Percentiles rank a stretch among this genome's conserved stretches.
Evolutionary conservation across 2,113 vertebrate species (phyloP).

Genomic region (Crotalus tigris): DNA sequence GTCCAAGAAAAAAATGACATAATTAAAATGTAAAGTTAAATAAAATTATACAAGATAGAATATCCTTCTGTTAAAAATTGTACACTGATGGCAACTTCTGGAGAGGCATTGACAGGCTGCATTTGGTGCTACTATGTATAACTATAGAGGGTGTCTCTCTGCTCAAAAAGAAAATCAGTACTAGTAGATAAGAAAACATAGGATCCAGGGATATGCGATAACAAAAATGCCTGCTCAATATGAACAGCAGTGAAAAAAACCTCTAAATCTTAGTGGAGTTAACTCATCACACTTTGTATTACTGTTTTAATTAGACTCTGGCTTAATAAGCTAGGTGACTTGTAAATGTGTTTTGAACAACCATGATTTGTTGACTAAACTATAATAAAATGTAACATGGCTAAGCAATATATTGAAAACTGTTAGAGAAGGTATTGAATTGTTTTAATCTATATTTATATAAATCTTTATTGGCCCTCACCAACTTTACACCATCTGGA

Average conservation of each 20-base stretch:
- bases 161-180: not conserved
- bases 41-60: not conserved
- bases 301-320: not conserved
- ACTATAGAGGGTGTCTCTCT: not conserved
- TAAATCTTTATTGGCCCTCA: not conserved
- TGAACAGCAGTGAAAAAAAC: not conserved
- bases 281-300: not conserved
- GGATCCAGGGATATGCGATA: not conserved
- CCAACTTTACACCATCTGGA: not conserved
- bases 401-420: too few relatives aligned
- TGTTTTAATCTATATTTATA: not conserved
- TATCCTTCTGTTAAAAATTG: not conserved
- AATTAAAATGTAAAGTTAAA: not conserved
- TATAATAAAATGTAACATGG: not conserved
- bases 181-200: not conserved
- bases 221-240: not conserved
- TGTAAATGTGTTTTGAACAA: not conserved
- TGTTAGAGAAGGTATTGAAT: not conserved
- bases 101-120: not conserved
- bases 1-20: not conserved
- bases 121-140: not conserved
- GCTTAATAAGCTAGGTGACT: not conserved
- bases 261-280: not conserved
- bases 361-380: not conserved
- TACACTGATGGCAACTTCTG: not conserved